A percentile compares a stretch with the other conserved stretches of the same genome.
Evolutionary conservation across 2,797 vertebrate genomes (phyloP).

Genomic region (Chelidonichthys spinosus): DNA sequence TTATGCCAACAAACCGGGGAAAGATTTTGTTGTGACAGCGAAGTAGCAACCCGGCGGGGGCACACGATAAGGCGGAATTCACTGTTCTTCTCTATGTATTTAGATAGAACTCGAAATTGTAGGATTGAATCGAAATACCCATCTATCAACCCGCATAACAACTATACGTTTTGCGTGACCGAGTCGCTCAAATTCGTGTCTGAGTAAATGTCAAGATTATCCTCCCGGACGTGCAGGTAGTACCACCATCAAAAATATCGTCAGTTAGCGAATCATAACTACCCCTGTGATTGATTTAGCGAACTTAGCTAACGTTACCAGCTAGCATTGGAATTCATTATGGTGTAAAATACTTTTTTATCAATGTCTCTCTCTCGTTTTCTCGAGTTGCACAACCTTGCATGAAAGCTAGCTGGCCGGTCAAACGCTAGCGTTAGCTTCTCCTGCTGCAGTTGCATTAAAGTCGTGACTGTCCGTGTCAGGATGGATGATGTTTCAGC

Average conservation of each 20-base stretch:
- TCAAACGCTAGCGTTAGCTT: constrained; percentile 37
- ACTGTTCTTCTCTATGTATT: constrained; percentile 4
- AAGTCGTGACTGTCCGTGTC: constrained; percentile 77
- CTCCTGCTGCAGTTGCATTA: constrained; percentile 32
- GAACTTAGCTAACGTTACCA: constrained; percentile 51
- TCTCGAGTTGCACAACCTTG: background rate
- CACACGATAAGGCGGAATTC: constrained; percentile 66
- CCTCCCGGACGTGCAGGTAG: constrained; percentile 55
- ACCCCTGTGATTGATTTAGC: constrained; percentile 60
- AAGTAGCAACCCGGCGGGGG: constrained; percentile 74
- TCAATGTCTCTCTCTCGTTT: background rate
- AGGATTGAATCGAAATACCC: background rate
- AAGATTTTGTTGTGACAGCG: constrained; percentile 81
- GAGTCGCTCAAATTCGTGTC: background rate
- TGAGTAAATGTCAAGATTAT: constrained; percentile 10
- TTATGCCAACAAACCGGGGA: constrained; percentile 53
- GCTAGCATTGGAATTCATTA: constrained; percentile 16
- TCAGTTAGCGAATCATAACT: constrained; percentile 59
- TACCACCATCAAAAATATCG: constrained; percentile 47
- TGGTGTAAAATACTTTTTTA: background rate
- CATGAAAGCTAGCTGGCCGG: background rate
- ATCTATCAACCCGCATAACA: background rate
- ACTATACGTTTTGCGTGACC: background rate
- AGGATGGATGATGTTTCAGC: constrained; percentile 60
- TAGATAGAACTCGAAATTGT: background rate